Base-by-base conservation (phyloP, 2,797 vertebrate genomes). In the Percopsis omiscomaycus region DNA sequence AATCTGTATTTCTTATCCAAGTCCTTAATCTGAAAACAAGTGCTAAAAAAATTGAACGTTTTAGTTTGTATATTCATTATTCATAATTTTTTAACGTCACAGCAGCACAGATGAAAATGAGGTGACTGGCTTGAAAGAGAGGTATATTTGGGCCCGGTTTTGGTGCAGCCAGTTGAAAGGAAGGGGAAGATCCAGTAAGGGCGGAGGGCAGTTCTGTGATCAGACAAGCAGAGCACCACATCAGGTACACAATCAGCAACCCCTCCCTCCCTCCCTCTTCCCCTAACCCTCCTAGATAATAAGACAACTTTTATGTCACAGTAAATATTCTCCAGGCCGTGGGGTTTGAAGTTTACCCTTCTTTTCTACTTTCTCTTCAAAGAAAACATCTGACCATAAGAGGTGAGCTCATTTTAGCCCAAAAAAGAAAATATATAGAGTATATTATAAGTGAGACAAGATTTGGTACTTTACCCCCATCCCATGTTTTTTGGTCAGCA, bases 191-290 rank as follows among this genome's bases (percentile, higher is more conserved):
- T 73, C 75, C 77, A 66, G 27, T 12, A 16, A 22, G 10, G 27
- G 46, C 14, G 80, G 59, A 80, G 78, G 66, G 80, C 71, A 68
- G 75, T 73, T 73, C 83, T 87, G 84, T 83, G 82, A 89, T 87
- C 84, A 85, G 82, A 84, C 80, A 82, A 80, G 81, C 82, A 84
- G 81, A 85, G 71, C 78, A 85, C 74, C 80, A 83, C 88, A 93
- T 89, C 85, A 91, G 88, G 87, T 88, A 86, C 84, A 84, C 77
- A 80, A 86, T 89, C 86, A 80, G 82, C 74, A 53, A 48, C 80
- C 78, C 82, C 79, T 80, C 82, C 88, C 79, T 80, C 82, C 88
- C 79, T 74, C 77, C 79, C 83, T 81, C 84, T 75, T 87, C 88
- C 73, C 74, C 73, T 84, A 88, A 89, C 81, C 85, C 85, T 88